Base-by-base conservation (phyloP, 1,140 invertebrate species). In the Telenomus remus region DNA sequence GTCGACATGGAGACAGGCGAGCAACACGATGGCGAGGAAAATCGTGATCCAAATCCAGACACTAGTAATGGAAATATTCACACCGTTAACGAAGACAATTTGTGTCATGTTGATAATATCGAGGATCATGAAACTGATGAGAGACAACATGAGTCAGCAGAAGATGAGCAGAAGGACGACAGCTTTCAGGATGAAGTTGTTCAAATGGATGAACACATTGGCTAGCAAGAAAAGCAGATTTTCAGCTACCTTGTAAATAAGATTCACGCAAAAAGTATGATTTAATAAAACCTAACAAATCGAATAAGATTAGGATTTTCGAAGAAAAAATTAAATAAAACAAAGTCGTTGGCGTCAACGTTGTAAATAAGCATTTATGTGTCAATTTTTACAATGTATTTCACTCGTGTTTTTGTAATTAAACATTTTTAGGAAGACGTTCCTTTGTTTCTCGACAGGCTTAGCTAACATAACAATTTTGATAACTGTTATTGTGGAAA, bases 31-130 rank as follows among this genome's bases (percentile, higher is more conserved):
- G 82, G 81, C 6, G 87, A 87, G 53, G 87, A 88, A 73, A 88
- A 88, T 77, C 81, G 82, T 10, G 86, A 88, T 78, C 86, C 85
- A 7, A 88, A 87, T 82, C 87, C 86, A 1, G 86, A 89, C 10
- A 83, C 81, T n/a, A 85, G 71, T 56, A 71, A 71, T 15, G 61
- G 69, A 27, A 35, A 39, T 39, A 9, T 44, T 11, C 43, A 47
- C 1, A 60, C 61, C 11, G 53, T 60, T 14, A 51, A 56, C 1
- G 64, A 66, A 34, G 64, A 66, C 19, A 57, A 61, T 0, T 4
- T n/a, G 37, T 39, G 37, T n/a, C 37, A 39, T 11, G n/a, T 39
- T n/a, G 37, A 39, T 9, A 39, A 27, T 27, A 27, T 27, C 9
- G n/a, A 39, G 3, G 37, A 39, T 9, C 1, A 39, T 11, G 37